Base-by-base conservation (phyloP, 2,113 vertebrate genomes). In the Amphiprion ocellaris region DNA sequence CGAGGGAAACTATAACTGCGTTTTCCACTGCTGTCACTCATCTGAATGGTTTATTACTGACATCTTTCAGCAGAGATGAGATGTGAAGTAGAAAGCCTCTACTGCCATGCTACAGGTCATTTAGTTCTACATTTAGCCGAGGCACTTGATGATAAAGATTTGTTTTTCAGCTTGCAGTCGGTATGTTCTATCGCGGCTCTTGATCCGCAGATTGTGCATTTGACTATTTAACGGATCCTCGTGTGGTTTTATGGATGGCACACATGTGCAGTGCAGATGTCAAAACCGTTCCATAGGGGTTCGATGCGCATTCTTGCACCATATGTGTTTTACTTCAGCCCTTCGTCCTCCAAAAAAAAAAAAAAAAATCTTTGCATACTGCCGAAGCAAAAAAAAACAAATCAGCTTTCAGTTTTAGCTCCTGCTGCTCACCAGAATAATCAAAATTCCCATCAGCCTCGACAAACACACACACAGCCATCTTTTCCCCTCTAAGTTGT, bases 241-340 rank as follows among this genome's bases (percentile, higher is more conserved):
- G 37, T 77, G 24, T 63, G 53, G 53, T 82, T 88, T 86, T 89
- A 82, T 76, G 69, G 75, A 68, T 9, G 23, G 47, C 47, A 69
- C 71, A 62, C 90, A 90, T 62, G 52, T 91, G 92, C 47, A 50
- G 53, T 23, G 81, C 92, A 94, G 91, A 94, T 94, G 94, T 90
- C 74, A 64, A 74, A 71, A 24, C 30, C n/a, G 54, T 74, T 71
- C 76, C 81, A 55, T 76, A 82, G 74, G 47, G 55, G 64, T 39
- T 77, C 67, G 77, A 72, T 23, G 64, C 69, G 60, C 84, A 93
- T 93, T 90, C 87, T 88, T 89, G 58, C 71, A 58, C 80, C 81
- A 83, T 75, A 68, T 87, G 80, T 60, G 26, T 65, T 85, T 81
- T 75, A 69, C 79, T 55, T 75, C 12, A 53, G 59, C 61, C 77